These are phyloP conservation scores for Lacerta viridis DNA, from an alignment of 2,797 vertebrate genomes.

Conservation along the genomic window DNA sequence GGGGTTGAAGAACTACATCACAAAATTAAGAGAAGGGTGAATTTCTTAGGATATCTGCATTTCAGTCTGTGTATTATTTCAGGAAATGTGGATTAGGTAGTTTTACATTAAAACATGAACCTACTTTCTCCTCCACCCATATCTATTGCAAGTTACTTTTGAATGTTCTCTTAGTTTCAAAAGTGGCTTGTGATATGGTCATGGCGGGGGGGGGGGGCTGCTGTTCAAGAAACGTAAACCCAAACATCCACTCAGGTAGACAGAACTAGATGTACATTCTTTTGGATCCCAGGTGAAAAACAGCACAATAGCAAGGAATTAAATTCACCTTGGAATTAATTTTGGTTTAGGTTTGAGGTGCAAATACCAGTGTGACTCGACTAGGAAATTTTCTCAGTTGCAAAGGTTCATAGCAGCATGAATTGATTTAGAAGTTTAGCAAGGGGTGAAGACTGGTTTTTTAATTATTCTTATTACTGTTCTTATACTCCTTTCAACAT, in stretches of 20 bases:
- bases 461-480: background rate
- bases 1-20: no score
- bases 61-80: no score
- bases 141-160: no score
- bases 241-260: background rate
- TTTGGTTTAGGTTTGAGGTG: background rate
- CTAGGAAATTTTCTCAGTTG: background rate
- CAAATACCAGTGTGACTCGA: conserved; percentile 10
- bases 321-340: background rate
- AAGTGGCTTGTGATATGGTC: no score
- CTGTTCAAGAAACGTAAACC: background rate
- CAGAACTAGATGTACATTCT: background rate
- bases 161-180: no score
- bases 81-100: no score
- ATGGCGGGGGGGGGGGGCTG: no score
- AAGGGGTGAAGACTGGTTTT: background rate
- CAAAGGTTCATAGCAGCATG: conserved; percentile 24
- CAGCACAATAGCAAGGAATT: background rate
- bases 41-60: no score
- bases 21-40: no score
- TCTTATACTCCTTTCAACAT: conserved; percentile 5
- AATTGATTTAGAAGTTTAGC: conserved; percentile 34
- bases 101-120: no score
- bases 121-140: no score
- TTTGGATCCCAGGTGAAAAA: background rate